Percentiles rank a stretch among this genome's conserved stretches.
Evolutionary conservation across 2,888 invertebrate genomes (phyloP).

Genomic region (Gandaritis pyraliata): DNA sequence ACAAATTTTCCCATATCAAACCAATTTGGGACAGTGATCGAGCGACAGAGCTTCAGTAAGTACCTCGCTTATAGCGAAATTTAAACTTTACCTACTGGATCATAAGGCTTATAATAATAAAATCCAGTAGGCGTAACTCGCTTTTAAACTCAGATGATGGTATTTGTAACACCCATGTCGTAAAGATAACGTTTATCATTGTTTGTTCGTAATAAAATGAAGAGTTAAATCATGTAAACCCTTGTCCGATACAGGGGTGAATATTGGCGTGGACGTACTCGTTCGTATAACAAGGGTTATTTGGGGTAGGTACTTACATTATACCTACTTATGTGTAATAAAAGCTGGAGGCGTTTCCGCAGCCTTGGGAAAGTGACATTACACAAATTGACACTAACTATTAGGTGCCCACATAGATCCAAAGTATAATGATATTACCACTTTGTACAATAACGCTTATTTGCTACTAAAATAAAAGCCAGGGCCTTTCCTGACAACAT

Average conservation of each 20-base stretch:
- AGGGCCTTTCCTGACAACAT: not conserved
- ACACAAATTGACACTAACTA: not conserved
- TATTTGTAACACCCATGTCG: slow-evolving; percentile 40
- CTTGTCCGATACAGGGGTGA: slow-evolving; percentile 24
- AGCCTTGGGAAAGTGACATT: not conserved
- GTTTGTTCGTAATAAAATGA: slow-evolving; percentile 40
- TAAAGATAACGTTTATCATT: slow-evolving; percentile 43
- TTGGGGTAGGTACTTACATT: slow-evolving; percentile 6
- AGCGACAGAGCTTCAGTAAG: slow-evolving; percentile 34
- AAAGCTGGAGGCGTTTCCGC: not conserved
- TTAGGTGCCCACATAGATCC: not conserved
- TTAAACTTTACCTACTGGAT: slow-evolving; percentile 7
- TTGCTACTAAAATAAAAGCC: not conserved
- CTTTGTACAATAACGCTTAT: not conserved
- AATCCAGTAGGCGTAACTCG: slow-evolving; percentile 33
- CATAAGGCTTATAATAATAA: slow-evolving; percentile 15
- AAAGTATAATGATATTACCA: not conserved
- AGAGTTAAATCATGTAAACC: slow-evolving; percentile 34
- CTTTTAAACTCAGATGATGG: slow-evolving; percentile 38
- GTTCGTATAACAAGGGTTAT: slow-evolving; percentile 22
- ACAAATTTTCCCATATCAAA: slow-evolving; percentile 35
- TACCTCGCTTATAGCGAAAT: not conserved
- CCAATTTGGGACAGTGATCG: slow-evolving; percentile 41
- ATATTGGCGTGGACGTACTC: slow-evolving; percentile 26
- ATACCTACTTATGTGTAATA: not conserved